Evolutionary conservation across 1,140 invertebrate species (phyloP).

Genomic region (Acyrthosiphon pisum): DNA sequence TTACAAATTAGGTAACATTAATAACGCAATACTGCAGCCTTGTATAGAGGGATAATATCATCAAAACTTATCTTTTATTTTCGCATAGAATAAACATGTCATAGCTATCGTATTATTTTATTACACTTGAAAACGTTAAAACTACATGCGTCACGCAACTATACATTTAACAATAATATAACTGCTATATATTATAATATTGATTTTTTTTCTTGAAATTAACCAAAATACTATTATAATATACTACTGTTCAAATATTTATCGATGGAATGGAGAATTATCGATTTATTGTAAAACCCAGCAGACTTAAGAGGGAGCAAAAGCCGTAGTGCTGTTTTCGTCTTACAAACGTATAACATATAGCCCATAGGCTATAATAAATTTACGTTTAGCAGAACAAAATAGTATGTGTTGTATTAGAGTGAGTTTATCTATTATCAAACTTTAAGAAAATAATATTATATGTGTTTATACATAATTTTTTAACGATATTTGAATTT

Average conservation of each 20-base stretch:
- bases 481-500: background rate
- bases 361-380: background rate
- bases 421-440: background rate
- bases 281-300: background rate
- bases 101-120: background rate
- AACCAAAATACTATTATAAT: background rate
- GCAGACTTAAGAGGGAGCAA: background rate
- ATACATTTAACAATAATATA: background rate
- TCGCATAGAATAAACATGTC: background rate
- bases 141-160: background rate
- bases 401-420: background rate
- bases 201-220: background rate
- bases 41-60: background rate
- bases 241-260: background rate
- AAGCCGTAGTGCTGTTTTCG: background rate
- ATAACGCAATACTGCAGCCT: background rate
- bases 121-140: background rate
- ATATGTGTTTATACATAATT: background rate
- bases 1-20: background rate
- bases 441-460: background rate
- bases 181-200: too few species aligned
- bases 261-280: background rate
- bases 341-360: background rate
- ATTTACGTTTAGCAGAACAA: background rate
- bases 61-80: conserved; percentile 13